phyloP scores from a whole-genome alignment of 2,888 invertebrate genomes.

The Tanytarsus gracilentus region DNA sequence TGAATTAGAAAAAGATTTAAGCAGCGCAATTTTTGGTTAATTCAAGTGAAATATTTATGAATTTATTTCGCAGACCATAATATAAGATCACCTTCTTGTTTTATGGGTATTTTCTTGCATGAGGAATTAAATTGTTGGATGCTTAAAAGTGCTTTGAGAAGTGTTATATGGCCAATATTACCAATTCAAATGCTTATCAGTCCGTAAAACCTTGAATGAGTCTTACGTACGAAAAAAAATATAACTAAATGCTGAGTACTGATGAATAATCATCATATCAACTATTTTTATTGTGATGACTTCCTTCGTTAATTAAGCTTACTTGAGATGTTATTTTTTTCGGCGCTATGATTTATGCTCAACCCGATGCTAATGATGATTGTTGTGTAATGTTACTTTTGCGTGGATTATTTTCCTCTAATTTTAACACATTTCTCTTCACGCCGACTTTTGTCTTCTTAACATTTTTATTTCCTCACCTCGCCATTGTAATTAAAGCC shows the following conservation, averaged over 20 bases:
- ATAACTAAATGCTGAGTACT: background rate
- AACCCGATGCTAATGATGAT: conserved; percentile 17
- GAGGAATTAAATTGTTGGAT: background rate
- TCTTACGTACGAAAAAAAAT: background rate
- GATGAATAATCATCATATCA: conserved; percentile 24
- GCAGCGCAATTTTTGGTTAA: too few species aligned
- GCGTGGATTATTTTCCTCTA: background rate
- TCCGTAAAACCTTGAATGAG: conserved; percentile 19
- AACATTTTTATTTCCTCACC: conserved; percentile 16
- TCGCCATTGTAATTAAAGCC: conserved; percentile 22
- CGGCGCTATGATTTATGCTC: conserved; percentile 20
- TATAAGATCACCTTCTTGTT: too few species aligned
- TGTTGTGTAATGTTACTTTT: conserved; percentile 10
- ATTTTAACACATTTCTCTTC: background rate
- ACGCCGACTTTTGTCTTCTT: too few species aligned
- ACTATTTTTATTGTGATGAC: conserved; percentile 27
- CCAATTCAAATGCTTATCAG: conserved; percentile 28
- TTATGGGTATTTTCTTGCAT: background rate
- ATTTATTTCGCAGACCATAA: too few species aligned
- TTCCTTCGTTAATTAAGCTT: conserved; percentile 24
- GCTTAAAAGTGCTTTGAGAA: too few species aligned
- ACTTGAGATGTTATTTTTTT: background rate
- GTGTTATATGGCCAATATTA: conserved; percentile 24
- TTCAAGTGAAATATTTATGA: too few species aligned
- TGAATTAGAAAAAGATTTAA: too few species aligned